These are phyloP conservation scores for Bugulina stolonifera DNA, from an alignment of 2,888 invertebrate genomes.

Conservation along the genomic window DNA sequence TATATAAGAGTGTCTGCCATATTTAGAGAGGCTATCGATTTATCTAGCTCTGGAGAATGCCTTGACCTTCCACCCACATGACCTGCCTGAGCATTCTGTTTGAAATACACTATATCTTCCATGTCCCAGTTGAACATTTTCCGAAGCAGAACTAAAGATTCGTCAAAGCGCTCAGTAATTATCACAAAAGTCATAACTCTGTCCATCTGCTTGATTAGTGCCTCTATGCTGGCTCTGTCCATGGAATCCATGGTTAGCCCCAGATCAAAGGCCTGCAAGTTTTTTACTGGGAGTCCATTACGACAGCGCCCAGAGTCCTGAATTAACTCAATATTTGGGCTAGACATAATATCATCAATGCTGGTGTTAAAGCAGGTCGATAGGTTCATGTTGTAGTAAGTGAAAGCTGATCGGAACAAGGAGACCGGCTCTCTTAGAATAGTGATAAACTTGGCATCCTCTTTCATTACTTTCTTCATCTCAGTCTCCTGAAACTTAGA, in stretches of 20 bases:
- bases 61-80: not conserved
- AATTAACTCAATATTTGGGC: not conserved
- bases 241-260: constrained; percentile 8
- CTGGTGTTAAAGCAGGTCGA: not conserved
- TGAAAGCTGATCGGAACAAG: constrained; percentile 19
- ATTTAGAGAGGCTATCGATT: not conserved
- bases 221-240: not conserved
- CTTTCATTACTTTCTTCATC: constrained; percentile 3
- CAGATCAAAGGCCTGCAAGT: constrained; percentile 20
- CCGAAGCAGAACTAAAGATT: constrained; percentile 5
- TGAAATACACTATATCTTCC: constrained; percentile 16
- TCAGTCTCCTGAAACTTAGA: constrained; percentile 24
- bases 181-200: not conserved
- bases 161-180: constrained; percentile 17
- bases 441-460: constrained; percentile 26
- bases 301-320: not conserved
- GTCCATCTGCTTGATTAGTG: not conserved
- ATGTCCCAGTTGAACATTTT: constrained; percentile 13
- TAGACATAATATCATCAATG: not conserved
- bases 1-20: constrained; percentile 11
- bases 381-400: constrained; percentile 23
- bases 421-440: constrained; percentile 27
- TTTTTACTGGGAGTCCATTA: not conserved
- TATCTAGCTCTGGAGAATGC: not conserved
- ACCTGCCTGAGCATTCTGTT: constrained; percentile 14